These are phyloP conservation scores for Indicator maculatus DNA, from an alignment of 2,113 vertebrate species.

Conservation along the genomic window DNA sequence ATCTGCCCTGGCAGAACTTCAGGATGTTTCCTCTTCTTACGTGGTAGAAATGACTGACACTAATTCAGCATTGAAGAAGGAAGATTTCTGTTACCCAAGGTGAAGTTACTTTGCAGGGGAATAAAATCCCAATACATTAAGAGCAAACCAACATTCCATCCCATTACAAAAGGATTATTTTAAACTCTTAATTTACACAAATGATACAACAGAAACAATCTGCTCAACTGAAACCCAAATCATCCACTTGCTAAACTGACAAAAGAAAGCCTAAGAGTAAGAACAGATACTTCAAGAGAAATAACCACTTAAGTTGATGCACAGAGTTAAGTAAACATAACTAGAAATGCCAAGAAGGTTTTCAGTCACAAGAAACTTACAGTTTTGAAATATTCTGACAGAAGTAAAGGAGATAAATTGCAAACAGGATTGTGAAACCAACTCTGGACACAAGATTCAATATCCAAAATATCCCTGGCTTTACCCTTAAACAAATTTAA, in stretches of 20 bases:
- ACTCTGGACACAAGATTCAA: background rate
- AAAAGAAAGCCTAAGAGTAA: background rate
- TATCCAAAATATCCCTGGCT: background rate
- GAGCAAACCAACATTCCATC: background rate
- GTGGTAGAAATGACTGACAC: too few species aligned
- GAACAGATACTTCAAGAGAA: background rate
- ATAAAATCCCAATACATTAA: background rate
- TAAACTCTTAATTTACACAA: background rate
- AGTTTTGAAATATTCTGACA: background rate
- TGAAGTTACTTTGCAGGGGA: background rate
- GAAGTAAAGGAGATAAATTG: background rate
- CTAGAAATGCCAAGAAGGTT: background rate
- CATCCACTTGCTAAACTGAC: background rate
- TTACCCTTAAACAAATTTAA: background rate
- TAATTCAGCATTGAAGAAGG: background rate
- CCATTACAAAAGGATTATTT: background rate
- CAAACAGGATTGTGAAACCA: background rate
- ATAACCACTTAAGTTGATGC: background rate
- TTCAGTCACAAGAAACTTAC: background rate
- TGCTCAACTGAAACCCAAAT: background rate
- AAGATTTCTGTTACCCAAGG: background rate
- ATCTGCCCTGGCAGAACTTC: too few species aligned
- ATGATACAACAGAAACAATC: fast-evolving
- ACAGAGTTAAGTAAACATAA: background rate
- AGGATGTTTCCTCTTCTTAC: too few species aligned